Conservation (phyloP, 2,797 vertebrate genomes). For the Alfaro cultratus region DNA sequence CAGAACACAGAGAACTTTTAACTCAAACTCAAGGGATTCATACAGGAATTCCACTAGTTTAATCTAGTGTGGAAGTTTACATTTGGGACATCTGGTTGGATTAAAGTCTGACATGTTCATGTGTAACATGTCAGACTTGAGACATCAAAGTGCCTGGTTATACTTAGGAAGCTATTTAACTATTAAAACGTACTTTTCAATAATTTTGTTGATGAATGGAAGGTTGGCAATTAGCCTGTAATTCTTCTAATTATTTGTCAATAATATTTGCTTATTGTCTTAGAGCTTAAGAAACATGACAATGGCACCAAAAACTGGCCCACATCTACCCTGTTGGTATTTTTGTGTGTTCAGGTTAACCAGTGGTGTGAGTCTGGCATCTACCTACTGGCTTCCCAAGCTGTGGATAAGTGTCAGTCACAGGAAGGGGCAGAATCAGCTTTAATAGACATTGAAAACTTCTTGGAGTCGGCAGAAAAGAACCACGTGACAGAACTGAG, state of each 20-base stretch:
- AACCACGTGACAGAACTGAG: constrained; percentile 85
- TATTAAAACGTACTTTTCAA: too few species aligned
- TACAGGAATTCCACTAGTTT: neutral
- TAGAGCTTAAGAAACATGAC: neutral
- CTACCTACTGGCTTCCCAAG: constrained; percentile 95
- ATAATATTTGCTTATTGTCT: neutral
- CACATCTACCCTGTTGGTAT: neutral
- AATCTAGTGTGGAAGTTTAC: neutral
- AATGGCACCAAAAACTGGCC: neutral
- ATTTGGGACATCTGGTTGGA: neutral
- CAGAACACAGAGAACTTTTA: neutral
- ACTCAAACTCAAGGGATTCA: neutral
- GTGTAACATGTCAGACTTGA: neutral
- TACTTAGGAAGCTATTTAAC: too few species aligned
- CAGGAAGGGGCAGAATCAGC: constrained; percentile 94
- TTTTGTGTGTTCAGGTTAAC: constrained; percentile 83
- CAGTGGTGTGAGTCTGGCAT: constrained; percentile 95
- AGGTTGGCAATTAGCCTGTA: too few species aligned
- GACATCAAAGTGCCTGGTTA: too few species aligned
- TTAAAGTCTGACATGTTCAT: neutral
- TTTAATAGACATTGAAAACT: constrained; percentile 88
- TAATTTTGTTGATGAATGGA: too few species aligned
- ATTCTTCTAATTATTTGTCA: neutral
- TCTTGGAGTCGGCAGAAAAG: constrained; percentile 85
- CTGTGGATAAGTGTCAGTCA: constrained; percentile 96